Percentiles rank a stretch among this genome's conserved stretches.
Conservation (phyloP, 2,888 invertebrate species). For the Folsomia candida region DNA sequence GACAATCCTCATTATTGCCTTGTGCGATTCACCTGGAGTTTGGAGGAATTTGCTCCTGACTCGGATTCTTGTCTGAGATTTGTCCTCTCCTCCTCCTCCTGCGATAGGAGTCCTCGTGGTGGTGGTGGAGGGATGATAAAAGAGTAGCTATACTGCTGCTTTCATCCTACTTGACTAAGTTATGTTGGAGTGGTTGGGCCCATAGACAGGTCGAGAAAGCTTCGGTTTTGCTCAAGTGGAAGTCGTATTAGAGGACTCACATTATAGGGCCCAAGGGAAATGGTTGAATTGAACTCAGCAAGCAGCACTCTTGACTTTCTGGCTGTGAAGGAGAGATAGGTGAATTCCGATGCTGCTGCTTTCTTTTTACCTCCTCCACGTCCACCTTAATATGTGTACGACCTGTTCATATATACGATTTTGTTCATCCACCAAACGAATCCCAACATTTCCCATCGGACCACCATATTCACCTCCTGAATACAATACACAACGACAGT, state of each 20-base stretch:
- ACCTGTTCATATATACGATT: slow-evolving; percentile 10
- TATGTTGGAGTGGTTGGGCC: background rate
- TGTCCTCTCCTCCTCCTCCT: background rate
- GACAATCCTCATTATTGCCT: background rate
- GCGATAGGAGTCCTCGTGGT: too few species aligned
- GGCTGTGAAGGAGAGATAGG: slow-evolving; percentile 11
- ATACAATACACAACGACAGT: background rate
- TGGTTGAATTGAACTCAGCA: slow-evolving; percentile 23
- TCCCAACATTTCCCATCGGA: slow-evolving; percentile 11
- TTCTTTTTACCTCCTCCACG: slow-evolving; percentile 11
- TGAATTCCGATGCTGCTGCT: slow-evolving; percentile 7
- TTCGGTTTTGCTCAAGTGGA: slow-evolving; percentile 28
- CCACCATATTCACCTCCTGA: background rate
- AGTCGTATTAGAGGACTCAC: slow-evolving; percentile 30
- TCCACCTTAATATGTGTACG: slow-evolving; percentile 19
- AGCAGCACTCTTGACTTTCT: slow-evolving; percentile 20
- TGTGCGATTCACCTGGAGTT: background rate
- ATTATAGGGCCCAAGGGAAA: slow-evolving; percentile 38
- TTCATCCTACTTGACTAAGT: too few species aligned
- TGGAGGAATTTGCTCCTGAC: background rate
- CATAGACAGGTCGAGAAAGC: slow-evolving; percentile 1
- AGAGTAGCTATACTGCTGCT: background rate
- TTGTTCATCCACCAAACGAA: slow-evolving; percentile 7
- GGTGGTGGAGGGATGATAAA: background rate
- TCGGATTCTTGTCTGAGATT: background rate